phyloP scores from a whole-genome alignment of 2,797 vertebrate species.

The Rhinatrema bivittatum region DNA sequence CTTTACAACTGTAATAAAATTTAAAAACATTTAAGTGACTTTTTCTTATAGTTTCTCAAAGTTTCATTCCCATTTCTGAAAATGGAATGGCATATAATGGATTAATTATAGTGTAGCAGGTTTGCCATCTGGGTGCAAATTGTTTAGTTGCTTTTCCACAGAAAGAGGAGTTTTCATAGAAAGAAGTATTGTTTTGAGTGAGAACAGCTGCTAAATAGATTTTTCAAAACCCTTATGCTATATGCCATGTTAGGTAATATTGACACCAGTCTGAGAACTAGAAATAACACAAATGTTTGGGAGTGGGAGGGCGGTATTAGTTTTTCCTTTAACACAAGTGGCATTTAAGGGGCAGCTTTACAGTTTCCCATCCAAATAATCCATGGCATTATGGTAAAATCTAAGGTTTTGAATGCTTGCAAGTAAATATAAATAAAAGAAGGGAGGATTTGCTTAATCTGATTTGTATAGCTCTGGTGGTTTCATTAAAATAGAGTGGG shows the following conservation, averaged over 20 bases:
- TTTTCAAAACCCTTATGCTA: constrained; percentile 44
- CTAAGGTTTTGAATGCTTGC: constrained; percentile 50
- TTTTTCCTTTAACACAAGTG: too few species aligned
- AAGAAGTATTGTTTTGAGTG: constrained; percentile 48
- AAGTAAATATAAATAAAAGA: constrained; percentile 35
- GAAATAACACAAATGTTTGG: constrained; percentile 8
- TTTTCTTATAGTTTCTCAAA: constrained; percentile 67
- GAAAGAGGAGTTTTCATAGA: constrained; percentile 56
- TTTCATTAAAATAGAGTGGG: constrained; percentile 94
- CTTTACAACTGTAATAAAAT: constrained; percentile 63
- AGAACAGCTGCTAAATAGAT: constrained; percentile 44
- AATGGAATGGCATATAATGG: constrained; percentile 72
- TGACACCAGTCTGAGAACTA: constrained; percentile 25
- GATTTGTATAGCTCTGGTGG: constrained; percentile 90
- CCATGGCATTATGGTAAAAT: constrained; percentile 44
- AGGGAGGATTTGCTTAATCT: constrained; percentile 63
- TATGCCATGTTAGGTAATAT: constrained; percentile 28
- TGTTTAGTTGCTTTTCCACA: constrained; percentile 57
- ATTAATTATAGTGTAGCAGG: constrained; percentile 76
- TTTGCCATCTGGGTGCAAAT: constrained; percentile 70
- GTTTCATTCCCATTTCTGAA: constrained; percentile 72
- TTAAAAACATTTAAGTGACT: constrained; percentile 61
- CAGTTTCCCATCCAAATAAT: constrained; percentile 41
- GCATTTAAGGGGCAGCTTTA: too few species aligned
- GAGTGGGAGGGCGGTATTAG: too few species aligned